These are phyloP conservation scores for Aethina tumida DNA, from an alignment of 1,140 invertebrate genomes.

Conservation along the genomic window DNA sequence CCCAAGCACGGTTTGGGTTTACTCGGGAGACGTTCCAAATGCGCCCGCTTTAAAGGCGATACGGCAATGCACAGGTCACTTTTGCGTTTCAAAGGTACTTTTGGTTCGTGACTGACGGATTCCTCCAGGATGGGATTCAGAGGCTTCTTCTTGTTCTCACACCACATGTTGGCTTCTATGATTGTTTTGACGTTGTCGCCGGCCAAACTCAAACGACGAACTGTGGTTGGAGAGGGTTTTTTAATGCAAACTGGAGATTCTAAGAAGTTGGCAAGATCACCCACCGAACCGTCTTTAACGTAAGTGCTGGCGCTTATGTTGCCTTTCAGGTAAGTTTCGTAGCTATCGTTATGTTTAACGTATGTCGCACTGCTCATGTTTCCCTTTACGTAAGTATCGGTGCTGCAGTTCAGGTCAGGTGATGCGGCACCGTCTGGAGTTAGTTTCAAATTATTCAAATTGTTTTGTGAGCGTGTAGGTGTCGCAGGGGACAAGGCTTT, in stretches of 20 bases:
- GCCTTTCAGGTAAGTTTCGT: slow-evolving; percentile 21
- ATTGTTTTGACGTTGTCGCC: slow-evolving; percentile 5
- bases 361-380: slow-evolving; percentile 19
- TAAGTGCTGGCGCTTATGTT: slow-evolving; percentile 20
- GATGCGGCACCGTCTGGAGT: not conserved
- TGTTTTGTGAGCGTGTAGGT: not conserved
- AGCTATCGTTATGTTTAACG: slow-evolving; percentile 15
- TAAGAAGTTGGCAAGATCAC: slow-evolving; percentile 10
- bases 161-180: slow-evolving; percentile 15
- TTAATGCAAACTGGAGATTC: slow-evolving; percentile 10
- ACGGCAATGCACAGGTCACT: slow-evolving; percentile 4
- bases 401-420: slow-evolving; percentile 6
- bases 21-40: slow-evolving; percentile 2
- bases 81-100: slow-evolving; percentile 10
- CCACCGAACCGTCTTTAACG: slow-evolving; percentile 16
- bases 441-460: slow-evolving; percentile 4
- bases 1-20: slow-evolving; percentile 4
- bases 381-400: slow-evolving; percentile 14
- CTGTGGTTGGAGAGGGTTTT: not conserved
- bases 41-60: slow-evolving; percentile 9
- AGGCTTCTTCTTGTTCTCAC: slow-evolving; percentile 1
- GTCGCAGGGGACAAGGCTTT: not conserved
- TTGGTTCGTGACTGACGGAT: not conserved
- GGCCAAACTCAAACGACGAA: not conserved
- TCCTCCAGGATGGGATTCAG: slow-evolving; percentile 9